Evolutionary conservation across 2,888 invertebrate species (phyloP).

Genomic region (Xanthorhoe spadicearia): DNA sequence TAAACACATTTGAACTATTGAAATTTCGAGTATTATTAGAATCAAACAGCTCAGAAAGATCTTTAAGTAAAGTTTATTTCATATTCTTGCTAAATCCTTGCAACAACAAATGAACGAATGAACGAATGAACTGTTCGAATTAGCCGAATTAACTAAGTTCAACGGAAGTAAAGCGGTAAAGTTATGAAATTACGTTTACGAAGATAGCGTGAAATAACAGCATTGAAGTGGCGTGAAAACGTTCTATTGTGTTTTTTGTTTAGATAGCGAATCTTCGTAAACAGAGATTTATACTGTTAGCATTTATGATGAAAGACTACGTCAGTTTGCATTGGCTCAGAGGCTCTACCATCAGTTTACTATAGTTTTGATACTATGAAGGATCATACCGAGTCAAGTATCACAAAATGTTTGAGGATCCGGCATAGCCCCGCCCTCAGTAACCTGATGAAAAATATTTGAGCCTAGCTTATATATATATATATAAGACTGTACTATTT

Average conservation of each 20-base stretch:
- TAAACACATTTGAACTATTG: no score
- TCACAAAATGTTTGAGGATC: no score
- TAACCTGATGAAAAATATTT: no score
- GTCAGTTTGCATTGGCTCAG: background rate
- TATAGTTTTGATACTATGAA: no score
- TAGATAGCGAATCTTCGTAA: slow-evolving; percentile 1
- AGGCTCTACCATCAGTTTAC: no score
- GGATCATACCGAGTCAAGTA: no score
- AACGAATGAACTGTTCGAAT: slow-evolving; percentile 19
- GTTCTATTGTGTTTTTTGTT: slow-evolving; percentile 6
- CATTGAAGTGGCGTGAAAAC: background rate
- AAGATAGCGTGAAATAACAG: background rate
- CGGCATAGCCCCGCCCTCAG: no score
- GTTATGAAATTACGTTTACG: slow-evolving; percentile 6
- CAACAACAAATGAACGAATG: slow-evolving; percentile 11
- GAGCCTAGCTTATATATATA: no score
- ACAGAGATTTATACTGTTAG: slow-evolving; percentile 2
- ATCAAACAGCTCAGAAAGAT: no score
- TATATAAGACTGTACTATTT: no score
- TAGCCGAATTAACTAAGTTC: slow-evolving; percentile 5
- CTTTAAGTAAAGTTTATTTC: background rate
- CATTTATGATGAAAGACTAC: background rate
- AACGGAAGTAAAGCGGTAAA: slow-evolving; percentile 11
- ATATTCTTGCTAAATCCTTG: background rate
- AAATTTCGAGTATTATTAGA: no score